Conservation (phyloP, 2,888 invertebrate genomes). For the Gari tellinella region DNA sequence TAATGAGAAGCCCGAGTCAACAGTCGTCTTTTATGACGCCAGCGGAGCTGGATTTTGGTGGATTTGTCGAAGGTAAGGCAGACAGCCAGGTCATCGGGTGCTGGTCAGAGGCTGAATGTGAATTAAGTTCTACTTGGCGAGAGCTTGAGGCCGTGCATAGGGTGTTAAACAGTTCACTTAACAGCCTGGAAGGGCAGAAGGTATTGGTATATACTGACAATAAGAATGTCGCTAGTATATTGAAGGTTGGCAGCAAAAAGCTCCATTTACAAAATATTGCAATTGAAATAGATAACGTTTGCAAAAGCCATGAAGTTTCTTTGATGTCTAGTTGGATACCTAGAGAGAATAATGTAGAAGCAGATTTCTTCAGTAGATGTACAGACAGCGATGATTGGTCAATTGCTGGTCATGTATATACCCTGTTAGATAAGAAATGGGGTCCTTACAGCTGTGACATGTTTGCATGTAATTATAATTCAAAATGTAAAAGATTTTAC, state of each 20-base stretch:
- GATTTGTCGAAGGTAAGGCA: conserved; percentile 23
- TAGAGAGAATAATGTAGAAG: too few relatives aligned
- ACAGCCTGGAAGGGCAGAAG: conserved; percentile 25
- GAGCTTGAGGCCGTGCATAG: conserved; percentile 46
- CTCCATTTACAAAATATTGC: conserved; percentile 44
- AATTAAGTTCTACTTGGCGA: conserved; percentile 51
- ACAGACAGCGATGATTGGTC: too few relatives aligned
- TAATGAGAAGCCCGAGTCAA: too few relatives aligned
- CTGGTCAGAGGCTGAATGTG: conserved; percentile 33
- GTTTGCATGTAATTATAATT: too few relatives aligned
- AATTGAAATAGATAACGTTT: conserved; percentile 26
- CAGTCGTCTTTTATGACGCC: too few relatives aligned
- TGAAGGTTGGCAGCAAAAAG: conserved; percentile 35
- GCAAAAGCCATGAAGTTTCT: conserved; percentile 22
- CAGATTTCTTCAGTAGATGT: too few relatives aligned
- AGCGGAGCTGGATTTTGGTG: conserved; percentile 12
- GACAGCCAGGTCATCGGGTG: conserved; percentile 28
- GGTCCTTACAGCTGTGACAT: too few relatives aligned
- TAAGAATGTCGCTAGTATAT: too few relatives aligned
- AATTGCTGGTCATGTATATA: too few relatives aligned
- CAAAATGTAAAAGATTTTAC: too few relatives aligned
- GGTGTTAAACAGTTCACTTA: conserved; percentile 11
- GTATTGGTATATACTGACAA: conserved; percentile 39
- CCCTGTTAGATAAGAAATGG: too few relatives aligned
- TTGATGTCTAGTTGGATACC: conserved; percentile 49